Percentiles rank a stretch among this genome's conserved stretches.
Conservation (phyloP, 1,140 invertebrate genomes). For the Drosophila serrata region DNA sequence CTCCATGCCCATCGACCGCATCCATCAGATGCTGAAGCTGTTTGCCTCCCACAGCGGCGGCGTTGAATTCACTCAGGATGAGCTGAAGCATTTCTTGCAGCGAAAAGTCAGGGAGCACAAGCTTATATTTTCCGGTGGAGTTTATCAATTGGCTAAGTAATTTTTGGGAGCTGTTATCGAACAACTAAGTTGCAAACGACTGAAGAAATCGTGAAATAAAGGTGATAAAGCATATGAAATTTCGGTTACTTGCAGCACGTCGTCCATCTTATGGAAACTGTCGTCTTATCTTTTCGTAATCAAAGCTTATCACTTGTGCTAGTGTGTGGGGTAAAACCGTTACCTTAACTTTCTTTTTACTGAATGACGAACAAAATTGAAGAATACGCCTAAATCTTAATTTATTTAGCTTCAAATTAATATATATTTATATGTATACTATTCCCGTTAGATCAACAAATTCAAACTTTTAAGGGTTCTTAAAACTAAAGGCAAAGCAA, state of each 20-base stretch:
- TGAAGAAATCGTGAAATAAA: slow-evolving; percentile 29
- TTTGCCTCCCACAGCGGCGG: slow-evolving; percentile 95
- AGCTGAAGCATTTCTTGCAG: slow-evolving; percentile 95
- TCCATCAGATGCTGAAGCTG: slow-evolving; percentile 98
- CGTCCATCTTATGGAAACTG: not conserved
- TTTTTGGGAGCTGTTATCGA: slow-evolving; percentile 2
- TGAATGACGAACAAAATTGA: not conserved
- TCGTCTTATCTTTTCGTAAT: slow-evolving; percentile 31
- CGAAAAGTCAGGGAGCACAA: slow-evolving; percentile 96
- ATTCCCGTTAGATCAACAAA: slow-evolving; percentile 49
- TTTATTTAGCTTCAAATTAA: slow-evolving; percentile 39
- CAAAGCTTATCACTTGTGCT: slow-evolving; percentile 22
- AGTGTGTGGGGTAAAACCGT: not conserved
- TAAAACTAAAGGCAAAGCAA: slow-evolving; percentile 36
- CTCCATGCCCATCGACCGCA: slow-evolving; percentile 95
- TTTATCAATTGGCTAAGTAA: slow-evolving; percentile 94
- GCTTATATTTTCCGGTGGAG: slow-evolving; percentile 92
- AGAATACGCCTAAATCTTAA: slow-evolving; percentile 43
- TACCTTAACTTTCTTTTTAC: not conserved
- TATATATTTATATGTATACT: slow-evolving; percentile 24
- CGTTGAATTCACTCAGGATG: slow-evolving; percentile 94
- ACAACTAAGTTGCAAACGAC: slow-evolving; percentile 18
- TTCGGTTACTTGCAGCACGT: slow-evolving; percentile 9
- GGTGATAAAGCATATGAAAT: slow-evolving; percentile 27
- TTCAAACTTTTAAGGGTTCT: slow-evolving; percentile 31